Evolutionary conservation across 2,797 vertebrate species (phyloP).

Genomic region (Masticophis lateralis): DNA sequence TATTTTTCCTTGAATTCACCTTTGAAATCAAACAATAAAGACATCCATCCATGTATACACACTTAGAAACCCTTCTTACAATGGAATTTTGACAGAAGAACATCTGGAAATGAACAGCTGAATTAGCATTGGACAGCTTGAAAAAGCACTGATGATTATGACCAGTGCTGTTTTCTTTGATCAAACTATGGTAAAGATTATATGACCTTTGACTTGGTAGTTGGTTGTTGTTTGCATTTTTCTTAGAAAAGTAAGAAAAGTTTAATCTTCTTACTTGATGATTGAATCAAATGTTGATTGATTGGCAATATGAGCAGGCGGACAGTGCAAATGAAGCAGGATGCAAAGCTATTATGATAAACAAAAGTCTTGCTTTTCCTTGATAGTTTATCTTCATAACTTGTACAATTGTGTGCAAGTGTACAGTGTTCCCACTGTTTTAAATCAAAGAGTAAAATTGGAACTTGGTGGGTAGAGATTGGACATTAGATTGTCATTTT

Average conservation of each 20-base stretch:
- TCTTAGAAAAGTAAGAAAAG: neutral
- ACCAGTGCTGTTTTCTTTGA: neutral
- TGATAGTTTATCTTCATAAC: neutral
- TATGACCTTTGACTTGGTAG: neutral
- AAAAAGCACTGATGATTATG: neutral
- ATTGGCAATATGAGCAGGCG: neutral
- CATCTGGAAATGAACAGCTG: neutral
- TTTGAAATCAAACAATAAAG: neutral
- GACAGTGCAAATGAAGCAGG: neutral
- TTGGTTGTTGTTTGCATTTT: neutral
- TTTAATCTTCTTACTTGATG: neutral
- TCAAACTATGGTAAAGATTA: neutral
- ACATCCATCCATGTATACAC: neutral
- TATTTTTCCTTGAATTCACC: neutral
- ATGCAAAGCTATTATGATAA: neutral
- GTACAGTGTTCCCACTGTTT: neutral
- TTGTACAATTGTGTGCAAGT: neutral
- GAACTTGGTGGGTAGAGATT: neutral
- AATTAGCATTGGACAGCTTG: neutral
- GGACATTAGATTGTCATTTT: neutral
- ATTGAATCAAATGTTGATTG: neutral
- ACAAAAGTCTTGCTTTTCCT: neutral
- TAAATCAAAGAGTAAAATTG: neutral
- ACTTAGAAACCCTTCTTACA: neutral
- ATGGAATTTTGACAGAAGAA: neutral